Conservation (phyloP, 1,140 invertebrate genomes). For the Drosophila prosaltans region DNA sequence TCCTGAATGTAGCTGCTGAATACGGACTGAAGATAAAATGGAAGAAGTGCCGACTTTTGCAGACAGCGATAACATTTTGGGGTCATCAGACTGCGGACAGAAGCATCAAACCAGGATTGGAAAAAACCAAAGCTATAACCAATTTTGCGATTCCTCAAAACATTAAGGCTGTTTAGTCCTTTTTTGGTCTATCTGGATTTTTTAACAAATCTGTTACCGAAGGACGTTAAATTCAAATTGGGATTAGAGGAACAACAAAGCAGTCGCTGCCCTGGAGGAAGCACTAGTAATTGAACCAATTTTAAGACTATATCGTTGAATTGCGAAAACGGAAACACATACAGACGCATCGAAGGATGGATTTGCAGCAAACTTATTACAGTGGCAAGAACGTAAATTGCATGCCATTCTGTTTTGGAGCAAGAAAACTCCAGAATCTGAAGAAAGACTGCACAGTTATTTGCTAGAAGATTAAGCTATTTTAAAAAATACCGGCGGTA, state of each 20-base stretch:
- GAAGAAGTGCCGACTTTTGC: slow-evolving; percentile 76
- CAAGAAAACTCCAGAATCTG: slow-evolving; percentile 36
- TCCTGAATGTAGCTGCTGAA: slow-evolving; percentile 52
- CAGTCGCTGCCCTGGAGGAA: too few species aligned
- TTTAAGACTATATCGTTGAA: neutral
- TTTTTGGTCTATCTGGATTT: slow-evolving; percentile 16
- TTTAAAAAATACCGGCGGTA: neutral
- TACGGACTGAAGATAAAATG: slow-evolving; percentile 78
- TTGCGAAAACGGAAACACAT: slow-evolving; percentile 10
- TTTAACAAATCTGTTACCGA: slow-evolving; percentile 18
- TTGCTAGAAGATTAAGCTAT: neutral
- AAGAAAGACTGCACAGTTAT: neutral
- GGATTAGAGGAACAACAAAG: neutral
- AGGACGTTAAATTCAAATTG: slow-evolving; percentile 15
- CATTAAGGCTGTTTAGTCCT: slow-evolving; percentile 11
- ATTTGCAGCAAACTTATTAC: slow-evolving; percentile 22
- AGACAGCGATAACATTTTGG: slow-evolving; percentile 49
- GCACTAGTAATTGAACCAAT: neutral
- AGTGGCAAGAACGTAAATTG: neutral
- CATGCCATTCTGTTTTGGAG: slow-evolving; percentile 61
- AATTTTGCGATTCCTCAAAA: slow-evolving; percentile 52
- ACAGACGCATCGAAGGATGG: slow-evolving; percentile 42
- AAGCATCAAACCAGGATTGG: slow-evolving; percentile 52
- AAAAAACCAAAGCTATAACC: slow-evolving; percentile 62
- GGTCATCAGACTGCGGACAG: slow-evolving; percentile 47